phyloP scores from a whole-genome alignment of 30 jellyfish, hydroid and myxozoan genomes.

The Cassiopea xamachana region DNA sequence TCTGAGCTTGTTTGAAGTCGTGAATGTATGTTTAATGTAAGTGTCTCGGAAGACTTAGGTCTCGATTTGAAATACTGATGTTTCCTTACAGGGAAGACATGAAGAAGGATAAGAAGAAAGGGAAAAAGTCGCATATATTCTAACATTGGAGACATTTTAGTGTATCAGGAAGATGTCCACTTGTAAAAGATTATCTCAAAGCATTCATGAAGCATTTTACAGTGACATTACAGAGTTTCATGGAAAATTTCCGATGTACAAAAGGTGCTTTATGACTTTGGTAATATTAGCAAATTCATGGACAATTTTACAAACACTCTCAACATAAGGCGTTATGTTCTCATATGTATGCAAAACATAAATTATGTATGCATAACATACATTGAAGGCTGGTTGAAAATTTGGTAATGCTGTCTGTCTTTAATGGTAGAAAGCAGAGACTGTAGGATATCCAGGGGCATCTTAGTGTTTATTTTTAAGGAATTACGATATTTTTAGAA shows the following conservation, averaged over 20 bases:
- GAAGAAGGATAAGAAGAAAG: slow-evolving; percentile 81
- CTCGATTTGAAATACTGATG: neutral
- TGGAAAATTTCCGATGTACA: neutral
- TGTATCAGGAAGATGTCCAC: neutral
- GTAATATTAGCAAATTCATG: neutral
- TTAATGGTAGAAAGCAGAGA: too few species aligned
- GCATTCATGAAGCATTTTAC: slow-evolving; percentile 50
- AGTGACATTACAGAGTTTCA: neutral
- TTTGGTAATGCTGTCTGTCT: too few species aligned
- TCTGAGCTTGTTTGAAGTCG: too few species aligned
- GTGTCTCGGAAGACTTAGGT: too few species aligned
- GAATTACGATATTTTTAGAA: too few species aligned
- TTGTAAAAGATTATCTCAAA: slow-evolving; percentile 7
- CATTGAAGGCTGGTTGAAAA: too few species aligned
- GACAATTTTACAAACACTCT: neutral
- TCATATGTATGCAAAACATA: too few species aligned
- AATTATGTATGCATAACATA: too few species aligned
- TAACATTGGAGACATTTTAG: slow-evolving; percentile 10
- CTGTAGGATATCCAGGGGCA: too few species aligned
- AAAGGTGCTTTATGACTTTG: neutral
- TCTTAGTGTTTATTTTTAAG: too few species aligned
- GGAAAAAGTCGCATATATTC: slow-evolving; percentile 70
- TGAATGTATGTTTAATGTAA: too few species aligned
- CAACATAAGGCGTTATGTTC: too few species aligned
- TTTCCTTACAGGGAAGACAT: slow-evolving; percentile 59